Percentiles rank a stretch among this genome's conserved stretches.
These are phyloP conservation scores for Zaprionus tsacasi DNA, from an alignment of 1,140 invertebrate species.

Conservation along the genomic window DNA sequence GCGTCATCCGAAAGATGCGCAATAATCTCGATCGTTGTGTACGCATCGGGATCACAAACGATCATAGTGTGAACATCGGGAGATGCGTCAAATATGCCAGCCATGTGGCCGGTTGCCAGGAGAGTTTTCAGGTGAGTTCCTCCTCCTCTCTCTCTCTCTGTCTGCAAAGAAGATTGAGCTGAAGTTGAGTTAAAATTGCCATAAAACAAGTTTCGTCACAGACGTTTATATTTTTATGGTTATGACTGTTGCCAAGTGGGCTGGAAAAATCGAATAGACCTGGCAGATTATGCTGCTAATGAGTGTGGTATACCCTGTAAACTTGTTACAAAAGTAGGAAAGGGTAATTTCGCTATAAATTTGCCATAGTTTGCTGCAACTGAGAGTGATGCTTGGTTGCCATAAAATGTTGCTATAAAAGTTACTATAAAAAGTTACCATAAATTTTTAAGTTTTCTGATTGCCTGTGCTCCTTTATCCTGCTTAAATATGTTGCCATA, in stretches of 20 bases:
- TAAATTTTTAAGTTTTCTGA: neutral
- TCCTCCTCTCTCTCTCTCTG: neutral
- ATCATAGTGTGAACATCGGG: constrained; percentile 92
- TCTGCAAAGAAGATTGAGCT: constrained; percentile 8
- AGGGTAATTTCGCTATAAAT: neutral
- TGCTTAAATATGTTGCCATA: neutral
- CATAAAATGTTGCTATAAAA: neutral
- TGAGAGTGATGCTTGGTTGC: too few species aligned
- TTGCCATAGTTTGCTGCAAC: neutral
- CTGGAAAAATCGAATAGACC: neutral
- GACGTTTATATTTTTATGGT: constrained; percentile 8
- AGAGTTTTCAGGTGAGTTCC: constrained; percentile 85
- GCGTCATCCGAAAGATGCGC: constrained; percentile 89
- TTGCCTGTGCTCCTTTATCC: neutral
- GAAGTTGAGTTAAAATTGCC: neutral
- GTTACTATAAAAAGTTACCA: neutral
- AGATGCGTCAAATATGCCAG: constrained; percentile 91
- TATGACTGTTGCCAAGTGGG: constrained; percentile 14
- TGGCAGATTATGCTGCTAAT: neutral
- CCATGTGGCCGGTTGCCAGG: constrained; percentile 86
- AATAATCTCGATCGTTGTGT: constrained; percentile 93
- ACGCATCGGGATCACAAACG: constrained; percentile 91
- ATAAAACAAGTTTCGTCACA: constrained; percentile 16
- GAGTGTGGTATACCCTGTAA: neutral
- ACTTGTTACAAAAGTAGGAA: neutral